Evolutionary conservation across 1,140 invertebrate genomes (phyloP).

Genomic region (Drosophila tani): DNA sequence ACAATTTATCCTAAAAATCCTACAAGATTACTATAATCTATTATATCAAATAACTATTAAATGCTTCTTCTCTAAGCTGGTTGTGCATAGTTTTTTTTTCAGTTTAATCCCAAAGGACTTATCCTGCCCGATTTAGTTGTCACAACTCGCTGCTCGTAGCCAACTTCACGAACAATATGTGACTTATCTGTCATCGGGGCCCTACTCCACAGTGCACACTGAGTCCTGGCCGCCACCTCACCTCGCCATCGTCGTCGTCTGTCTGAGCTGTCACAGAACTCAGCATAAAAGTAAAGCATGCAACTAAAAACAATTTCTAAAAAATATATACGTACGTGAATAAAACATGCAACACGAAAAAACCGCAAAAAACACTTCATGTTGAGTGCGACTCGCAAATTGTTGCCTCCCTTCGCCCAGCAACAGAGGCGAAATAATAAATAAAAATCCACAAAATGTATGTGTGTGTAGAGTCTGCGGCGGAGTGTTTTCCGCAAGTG

Average conservation of each 20-base stretch:
- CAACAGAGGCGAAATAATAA: conserved; percentile 66
- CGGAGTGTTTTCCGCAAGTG: conserved; percentile 50
- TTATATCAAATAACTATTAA: neutral
- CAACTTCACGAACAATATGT: conserved; percentile 52
- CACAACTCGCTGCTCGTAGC: neutral
- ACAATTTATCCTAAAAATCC: too few relatives aligned
- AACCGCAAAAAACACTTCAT: conserved; percentile 74
- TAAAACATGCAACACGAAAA: conserved; percentile 71
- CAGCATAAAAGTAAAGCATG: conserved; percentile 63
- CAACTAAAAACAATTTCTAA: conserved; percentile 78
- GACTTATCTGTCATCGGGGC: conserved; percentile 71
- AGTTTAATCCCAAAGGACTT: neutral
- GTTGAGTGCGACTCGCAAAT: conserved; percentile 71
- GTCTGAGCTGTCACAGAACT: conserved; percentile 31
- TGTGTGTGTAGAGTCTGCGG: conserved; percentile 35
- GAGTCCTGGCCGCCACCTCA: neutral
- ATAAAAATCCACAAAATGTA: conserved; percentile 75
- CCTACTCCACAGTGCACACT: conserved; percentile 14
- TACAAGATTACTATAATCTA: neutral
- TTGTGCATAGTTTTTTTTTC: neutral
- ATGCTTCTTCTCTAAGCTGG: too few relatives aligned
- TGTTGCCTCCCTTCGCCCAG: conserved; percentile 28
- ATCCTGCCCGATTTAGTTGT: conserved; percentile 7
- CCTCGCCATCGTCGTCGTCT: conserved; percentile 1
- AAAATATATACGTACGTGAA: conserved; percentile 62